phyloP scores from a whole-genome alignment of 2,888 invertebrate genomes.

The Panzeria rudis region DNA sequence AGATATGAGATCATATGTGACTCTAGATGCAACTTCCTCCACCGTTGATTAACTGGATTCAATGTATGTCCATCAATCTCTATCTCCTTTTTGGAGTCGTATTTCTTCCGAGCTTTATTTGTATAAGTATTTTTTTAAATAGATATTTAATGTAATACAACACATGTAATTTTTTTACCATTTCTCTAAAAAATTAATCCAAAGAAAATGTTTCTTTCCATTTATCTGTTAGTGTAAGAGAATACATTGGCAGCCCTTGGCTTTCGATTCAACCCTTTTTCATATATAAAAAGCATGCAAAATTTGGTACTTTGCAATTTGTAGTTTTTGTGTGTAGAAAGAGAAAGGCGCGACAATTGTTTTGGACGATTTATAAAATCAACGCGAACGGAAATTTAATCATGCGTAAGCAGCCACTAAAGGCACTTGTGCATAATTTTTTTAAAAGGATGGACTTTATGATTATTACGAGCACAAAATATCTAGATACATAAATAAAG shows the following conservation, averaged over 20 bases:
- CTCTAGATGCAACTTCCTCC: too few relatives aligned
- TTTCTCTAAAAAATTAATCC: too few relatives aligned
- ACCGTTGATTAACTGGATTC: too few relatives aligned
- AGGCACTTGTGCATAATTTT: constrained; percentile 53
- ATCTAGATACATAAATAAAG: not conserved
- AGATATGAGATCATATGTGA: too few relatives aligned
- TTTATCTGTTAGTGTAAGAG: not conserved
- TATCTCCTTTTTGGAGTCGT: too few relatives aligned
- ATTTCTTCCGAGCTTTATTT: too few relatives aligned
- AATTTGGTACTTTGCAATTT: constrained; percentile 54
- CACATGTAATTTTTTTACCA: too few relatives aligned
- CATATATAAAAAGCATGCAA: constrained; percentile 55
- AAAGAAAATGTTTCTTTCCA: too few relatives aligned
- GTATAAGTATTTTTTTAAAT: too few relatives aligned
- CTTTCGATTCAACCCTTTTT: constrained; percentile 46
- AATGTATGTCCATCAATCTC: too few relatives aligned
- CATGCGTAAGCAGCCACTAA: constrained; percentile 76
- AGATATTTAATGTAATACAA: too few relatives aligned
- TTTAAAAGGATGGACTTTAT: constrained; percentile 45
- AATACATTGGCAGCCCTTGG: constrained; percentile 17
- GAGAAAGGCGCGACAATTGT: constrained; percentile 57
- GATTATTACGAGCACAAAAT: constrained; percentile 36
- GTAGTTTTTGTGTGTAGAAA: constrained; percentile 4
- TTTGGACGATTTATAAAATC: constrained; percentile 63
- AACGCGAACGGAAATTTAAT: constrained; percentile 79